Evolutionary conservation across 2,888 invertebrate species (phyloP).

Genomic region (Parnassius smintheus): DNA sequence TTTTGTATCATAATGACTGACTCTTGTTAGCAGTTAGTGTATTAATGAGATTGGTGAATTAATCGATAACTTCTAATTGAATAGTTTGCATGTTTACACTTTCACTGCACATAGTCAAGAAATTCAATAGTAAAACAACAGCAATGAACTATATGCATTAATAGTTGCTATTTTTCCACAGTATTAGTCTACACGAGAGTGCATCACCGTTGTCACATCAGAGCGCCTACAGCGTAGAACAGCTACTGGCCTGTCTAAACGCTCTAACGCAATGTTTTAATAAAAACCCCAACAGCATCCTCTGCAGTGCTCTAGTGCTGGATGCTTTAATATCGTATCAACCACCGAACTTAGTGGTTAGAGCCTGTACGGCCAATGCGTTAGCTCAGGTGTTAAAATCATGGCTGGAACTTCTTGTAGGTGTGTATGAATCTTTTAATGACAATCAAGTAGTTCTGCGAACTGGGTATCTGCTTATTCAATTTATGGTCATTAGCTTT

Average conservation of each 20-base stretch:
- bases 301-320: constrained; percentile 64
- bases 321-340: constrained; percentile 64
- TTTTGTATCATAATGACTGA: too few species aligned
- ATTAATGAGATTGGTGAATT: too few species aligned
- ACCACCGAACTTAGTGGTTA: constrained; percentile 50
- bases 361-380: constrained; percentile 44
- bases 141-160: too few species aligned
- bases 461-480: too few species aligned
- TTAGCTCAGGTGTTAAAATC: constrained; percentile 55
- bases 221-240: constrained; percentile 69
- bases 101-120: too few species aligned
- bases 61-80: too few species aligned
- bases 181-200: constrained; percentile 52
- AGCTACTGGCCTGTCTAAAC: constrained; percentile 62
- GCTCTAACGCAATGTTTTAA: constrained; percentile 48
- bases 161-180: constrained; percentile 33
- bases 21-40: too few species aligned
- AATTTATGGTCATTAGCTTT: too few species aligned
- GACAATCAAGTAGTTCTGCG: too few species aligned
- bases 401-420: constrained; percentile 57
- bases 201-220: constrained; percentile 61
- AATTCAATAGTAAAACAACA: too few species aligned
- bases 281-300: constrained; percentile 46
- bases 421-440: constrained; percentile 16
- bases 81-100: too few species aligned